Evolutionary conservation across 1,140 invertebrate genomes (phyloP).

Genomic region (Andrena cerasifolii): DNA sequence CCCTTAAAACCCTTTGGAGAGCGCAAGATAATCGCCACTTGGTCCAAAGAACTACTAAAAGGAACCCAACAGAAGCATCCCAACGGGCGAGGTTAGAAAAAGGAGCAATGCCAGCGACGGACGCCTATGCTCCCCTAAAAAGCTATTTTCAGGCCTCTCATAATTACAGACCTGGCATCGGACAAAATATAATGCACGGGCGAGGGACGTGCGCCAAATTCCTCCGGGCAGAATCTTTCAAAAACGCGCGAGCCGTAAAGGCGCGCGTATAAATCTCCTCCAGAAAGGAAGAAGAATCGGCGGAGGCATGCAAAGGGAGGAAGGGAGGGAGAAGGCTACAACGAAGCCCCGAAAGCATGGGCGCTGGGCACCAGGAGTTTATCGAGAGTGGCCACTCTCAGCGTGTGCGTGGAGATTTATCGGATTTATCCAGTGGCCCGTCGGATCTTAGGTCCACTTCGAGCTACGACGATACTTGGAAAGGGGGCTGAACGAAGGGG

Average conservation of each 20-base stretch:
- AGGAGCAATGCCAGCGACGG: not conserved
- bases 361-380: not conserved
- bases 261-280: constrained; percentile 36
- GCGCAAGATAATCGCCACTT: constrained; percentile 23
- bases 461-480: not conserved
- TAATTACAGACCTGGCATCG: constrained; percentile 63
- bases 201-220: constrained; percentile 60
- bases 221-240: constrained; percentile 29
- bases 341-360: constrained; percentile 12
- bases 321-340: no score
- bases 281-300: not conserved
- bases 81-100: constrained; percentile 14
- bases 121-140: constrained; percentile 49
- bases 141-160: constrained; percentile 57
- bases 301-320: not conserved
- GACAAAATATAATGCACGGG: not conserved
- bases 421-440: not conserved
- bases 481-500: constrained; percentile 27
- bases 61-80: not conserved
- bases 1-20: constrained; percentile 1
- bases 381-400: not conserved
- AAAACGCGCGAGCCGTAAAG: constrained; percentile 27
- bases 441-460: not conserved
- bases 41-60: not conserved
- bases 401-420: constrained; percentile 10